phyloP scores from a whole-genome alignment of 2,888 invertebrate species.

The Patella ulyssiponensis region DNA sequence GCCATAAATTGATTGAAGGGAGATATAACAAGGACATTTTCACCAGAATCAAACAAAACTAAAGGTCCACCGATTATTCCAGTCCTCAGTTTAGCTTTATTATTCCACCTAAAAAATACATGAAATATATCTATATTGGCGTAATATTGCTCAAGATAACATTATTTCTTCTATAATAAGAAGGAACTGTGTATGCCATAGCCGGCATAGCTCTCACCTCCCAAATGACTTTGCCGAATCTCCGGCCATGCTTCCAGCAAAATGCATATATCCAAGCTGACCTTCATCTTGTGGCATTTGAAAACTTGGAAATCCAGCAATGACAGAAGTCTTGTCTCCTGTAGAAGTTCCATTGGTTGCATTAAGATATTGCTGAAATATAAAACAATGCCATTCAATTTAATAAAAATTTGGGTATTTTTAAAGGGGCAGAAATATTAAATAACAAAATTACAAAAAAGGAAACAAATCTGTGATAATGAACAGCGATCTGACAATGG shows the following conservation, averaged over 20 bases:
- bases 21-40: conserved; percentile 48
- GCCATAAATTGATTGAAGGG: conserved; percentile 56
- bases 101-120: neutral
- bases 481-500: neutral
- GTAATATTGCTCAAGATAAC: too few relatives aligned
- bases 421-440: neutral
- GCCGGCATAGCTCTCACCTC: conserved; percentile 25
- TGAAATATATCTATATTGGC: too few relatives aligned
- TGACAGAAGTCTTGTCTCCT: conserved; percentile 31
- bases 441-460: neutral
- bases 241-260: conserved; percentile 47
- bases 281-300: conserved; percentile 26
- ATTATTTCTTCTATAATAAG: neutral
- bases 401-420: too few relatives aligned
- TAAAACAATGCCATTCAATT: neutral
- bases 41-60: conserved; percentile 50
- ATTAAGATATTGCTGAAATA: conserved; percentile 35
- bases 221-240: conserved; percentile 33
- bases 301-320: conserved; percentile 47
- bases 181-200: neutral
- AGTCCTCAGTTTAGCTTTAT: conserved; percentile 27
- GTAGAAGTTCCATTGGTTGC: conserved; percentile 32
- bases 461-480: neutral
- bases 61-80: conserved; percentile 54
- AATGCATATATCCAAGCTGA: conserved; percentile 40